Percentiles rank a stretch among this genome's conserved stretches.
Evolutionary conservation across 2,888 invertebrate species (phyloP).

Genomic region (Apamea crenata): DNA sequence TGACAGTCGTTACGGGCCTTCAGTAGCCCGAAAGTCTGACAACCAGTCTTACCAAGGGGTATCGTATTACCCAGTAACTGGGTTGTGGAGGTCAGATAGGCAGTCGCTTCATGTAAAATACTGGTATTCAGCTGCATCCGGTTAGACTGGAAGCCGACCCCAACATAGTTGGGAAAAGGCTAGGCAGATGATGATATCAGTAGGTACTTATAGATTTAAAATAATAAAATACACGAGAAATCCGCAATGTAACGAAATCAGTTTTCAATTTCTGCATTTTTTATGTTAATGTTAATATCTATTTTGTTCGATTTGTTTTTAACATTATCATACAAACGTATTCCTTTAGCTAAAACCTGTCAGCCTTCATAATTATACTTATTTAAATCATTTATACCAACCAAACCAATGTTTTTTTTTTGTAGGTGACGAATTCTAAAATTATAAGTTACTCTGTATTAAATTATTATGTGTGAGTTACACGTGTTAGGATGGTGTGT

Average conservation of each 20-base stretch:
- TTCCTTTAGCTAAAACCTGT: neutral
- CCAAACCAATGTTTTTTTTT: neutral
- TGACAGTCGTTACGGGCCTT: too few species aligned
- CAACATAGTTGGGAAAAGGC: too few species aligned
- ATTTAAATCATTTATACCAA: neutral
- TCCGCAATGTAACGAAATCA: neutral
- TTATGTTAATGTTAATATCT: neutral
- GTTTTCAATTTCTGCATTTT: neutral
- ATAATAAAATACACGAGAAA: neutral
- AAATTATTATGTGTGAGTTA: neutral
- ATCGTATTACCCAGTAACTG: too few species aligned
- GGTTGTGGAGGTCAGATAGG: too few species aligned
- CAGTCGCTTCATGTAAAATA: too few species aligned
- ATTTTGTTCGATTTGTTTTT: neutral
- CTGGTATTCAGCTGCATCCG: too few species aligned
- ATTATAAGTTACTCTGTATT: neutral
- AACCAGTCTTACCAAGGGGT: too few species aligned
- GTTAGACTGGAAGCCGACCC: too few species aligned
- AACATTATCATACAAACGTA: neutral
- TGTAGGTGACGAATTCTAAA: too few species aligned
- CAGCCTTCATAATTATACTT: neutral
- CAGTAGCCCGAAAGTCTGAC: too few species aligned
- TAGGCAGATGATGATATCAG: too few species aligned
- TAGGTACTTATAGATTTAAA: neutral
- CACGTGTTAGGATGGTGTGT: too few species aligned